A percentile compares a stretch with the other conserved stretches of the same genome.
phyloP scores from a whole-genome alignment of 2,797 vertebrate genomes.

The Mus spretus region DNA sequence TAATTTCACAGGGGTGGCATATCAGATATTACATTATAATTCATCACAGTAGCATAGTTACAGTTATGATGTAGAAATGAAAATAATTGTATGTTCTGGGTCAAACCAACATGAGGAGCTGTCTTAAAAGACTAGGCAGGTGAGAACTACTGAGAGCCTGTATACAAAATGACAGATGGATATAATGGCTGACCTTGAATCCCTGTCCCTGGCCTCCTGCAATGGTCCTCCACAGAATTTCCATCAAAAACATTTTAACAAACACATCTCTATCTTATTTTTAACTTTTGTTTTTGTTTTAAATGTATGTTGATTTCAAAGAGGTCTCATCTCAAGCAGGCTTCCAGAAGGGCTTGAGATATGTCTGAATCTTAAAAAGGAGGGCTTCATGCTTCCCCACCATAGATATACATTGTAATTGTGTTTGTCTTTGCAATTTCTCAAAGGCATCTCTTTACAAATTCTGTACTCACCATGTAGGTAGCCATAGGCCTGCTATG shows the following conservation, averaged over 20 bases:
- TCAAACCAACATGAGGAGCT: not conserved
- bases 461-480: not conserved
- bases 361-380: not conserved
- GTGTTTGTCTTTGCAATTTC: conserved; percentile 1
- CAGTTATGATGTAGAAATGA: not conserved
- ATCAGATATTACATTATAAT: not conserved
- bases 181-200: too few relatives aligned
- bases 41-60: not conserved
- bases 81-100: not conserved
- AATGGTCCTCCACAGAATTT: not conserved
- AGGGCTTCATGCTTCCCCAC: not conserved
- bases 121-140: not conserved
- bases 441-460: not conserved
- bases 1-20: not conserved
- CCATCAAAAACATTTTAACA: conserved; percentile 2
- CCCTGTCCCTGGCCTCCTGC: not conserved
- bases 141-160: not conserved
- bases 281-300: not conserved
- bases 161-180: not conserved
- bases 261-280: not conserved
- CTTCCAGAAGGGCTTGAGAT: not conserved
- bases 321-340: not conserved
- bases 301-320: not conserved
- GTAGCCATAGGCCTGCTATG: not conserved
- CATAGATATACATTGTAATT: not conserved